Evolutionary conservation across 2,888 invertebrate genomes (phyloP).

Genomic region (Frankliniella fusca): DNA sequence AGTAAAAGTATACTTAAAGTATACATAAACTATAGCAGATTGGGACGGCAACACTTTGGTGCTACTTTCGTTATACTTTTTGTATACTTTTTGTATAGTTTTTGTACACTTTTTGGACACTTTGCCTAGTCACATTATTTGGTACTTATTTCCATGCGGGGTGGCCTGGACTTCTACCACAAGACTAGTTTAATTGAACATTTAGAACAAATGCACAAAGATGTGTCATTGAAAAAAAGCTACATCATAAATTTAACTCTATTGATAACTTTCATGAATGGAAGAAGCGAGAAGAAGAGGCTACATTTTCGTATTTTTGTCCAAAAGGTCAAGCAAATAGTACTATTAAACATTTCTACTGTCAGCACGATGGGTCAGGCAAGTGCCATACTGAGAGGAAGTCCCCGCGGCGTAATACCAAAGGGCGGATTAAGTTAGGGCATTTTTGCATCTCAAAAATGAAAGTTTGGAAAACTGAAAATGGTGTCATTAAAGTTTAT

Average conservation of each 20-base stretch:
- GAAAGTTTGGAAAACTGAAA: not conserved
- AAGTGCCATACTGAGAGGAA: not conserved
- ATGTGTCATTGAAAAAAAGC: not conserved
- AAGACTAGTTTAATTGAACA: not conserved
- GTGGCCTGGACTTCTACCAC: not conserved
- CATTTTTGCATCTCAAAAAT: not conserved
- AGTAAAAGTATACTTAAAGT: too few relatives aligned
- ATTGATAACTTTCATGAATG: not conserved
- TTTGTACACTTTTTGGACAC: too few relatives aligned
- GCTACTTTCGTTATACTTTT: too few relatives aligned
- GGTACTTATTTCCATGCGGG: too few relatives aligned
- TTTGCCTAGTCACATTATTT: too few relatives aligned
- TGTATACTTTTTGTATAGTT: too few relatives aligned
- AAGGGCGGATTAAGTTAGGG: not conserved
- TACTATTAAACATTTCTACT: not conserved
- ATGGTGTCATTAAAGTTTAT: not conserved
- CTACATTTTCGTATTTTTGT: not conserved
- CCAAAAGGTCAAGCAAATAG: not conserved
- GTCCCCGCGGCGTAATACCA: not conserved
- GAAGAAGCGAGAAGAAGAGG: constrained; percentile 1
- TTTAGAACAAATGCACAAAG: not conserved
- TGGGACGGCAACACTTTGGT: too few relatives aligned
- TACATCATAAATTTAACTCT: not conserved
- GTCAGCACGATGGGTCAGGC: not conserved
- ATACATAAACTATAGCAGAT: too few relatives aligned